phyloP scores from a whole-genome alignment of 1,140 invertebrate species.

The Saxidomus purpurata region DNA sequence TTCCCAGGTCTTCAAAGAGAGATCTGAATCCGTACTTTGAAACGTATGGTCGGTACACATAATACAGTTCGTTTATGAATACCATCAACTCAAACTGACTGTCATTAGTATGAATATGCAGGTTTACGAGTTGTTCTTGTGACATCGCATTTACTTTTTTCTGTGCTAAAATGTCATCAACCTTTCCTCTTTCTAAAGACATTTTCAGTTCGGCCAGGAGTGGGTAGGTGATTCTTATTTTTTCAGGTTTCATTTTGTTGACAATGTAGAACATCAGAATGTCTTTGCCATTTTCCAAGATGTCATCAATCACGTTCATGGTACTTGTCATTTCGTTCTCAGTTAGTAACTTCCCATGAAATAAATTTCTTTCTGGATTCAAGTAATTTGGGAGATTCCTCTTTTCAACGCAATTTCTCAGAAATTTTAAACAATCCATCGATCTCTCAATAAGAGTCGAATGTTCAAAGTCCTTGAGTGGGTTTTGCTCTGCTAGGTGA shows the following conservation, averaged over 20 bases:
- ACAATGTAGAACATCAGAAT: not conserved
- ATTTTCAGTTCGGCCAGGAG: not conserved
- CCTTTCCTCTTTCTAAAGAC: not conserved
- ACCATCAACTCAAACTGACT: not conserved
- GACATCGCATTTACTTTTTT: not conserved
- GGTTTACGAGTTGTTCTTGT: not conserved
- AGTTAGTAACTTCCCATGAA: not conserved
- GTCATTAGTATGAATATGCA: not conserved
- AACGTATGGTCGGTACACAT: not conserved
- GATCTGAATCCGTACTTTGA: not conserved
- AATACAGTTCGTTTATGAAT: not conserved
- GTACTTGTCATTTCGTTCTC: not conserved
- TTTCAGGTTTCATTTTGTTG: not conserved
- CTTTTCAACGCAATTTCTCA: conserved; percentile 21
- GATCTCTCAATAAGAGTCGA: not conserved
- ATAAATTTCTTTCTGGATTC: conserved; percentile 35
- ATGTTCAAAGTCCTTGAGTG: not conserved
- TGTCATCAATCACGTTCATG: not conserved
- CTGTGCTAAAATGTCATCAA: not conserved
- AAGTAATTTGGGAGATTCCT: conserved; percentile 27
- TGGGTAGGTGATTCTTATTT: not conserved
- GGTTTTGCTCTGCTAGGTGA: not conserved
- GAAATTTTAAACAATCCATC: not conserved
- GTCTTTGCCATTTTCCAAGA: not conserved
- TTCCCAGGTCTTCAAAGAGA: not conserved